Evolutionary conservation across 1,140 invertebrate species (phyloP).

Genomic region (Geopemphigus sp.): DNA sequence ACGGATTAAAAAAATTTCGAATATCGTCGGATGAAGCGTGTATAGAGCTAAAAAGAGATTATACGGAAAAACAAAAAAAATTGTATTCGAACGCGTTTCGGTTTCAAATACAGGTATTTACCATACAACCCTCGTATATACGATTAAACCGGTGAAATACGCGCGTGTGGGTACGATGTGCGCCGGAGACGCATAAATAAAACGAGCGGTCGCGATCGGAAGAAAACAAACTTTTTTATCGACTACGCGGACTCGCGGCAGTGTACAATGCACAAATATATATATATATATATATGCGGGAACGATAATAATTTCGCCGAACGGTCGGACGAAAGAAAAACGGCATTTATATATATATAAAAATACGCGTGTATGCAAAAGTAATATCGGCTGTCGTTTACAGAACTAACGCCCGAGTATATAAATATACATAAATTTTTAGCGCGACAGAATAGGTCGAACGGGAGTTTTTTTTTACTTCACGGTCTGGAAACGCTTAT

Average conservation of each 20-base stretch:
- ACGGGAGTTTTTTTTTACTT: neutral
- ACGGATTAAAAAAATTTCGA: too few species aligned
- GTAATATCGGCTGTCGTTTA: constrained; percentile 37
- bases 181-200: constrained; percentile 1
- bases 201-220: constrained; percentile 4
- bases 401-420: constrained; percentile 21
- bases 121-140: too few species aligned
- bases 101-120: too few species aligned
- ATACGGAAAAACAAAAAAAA: too few species aligned
- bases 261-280: neutral
- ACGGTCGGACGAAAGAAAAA: constrained; percentile 15
- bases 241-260: neutral
- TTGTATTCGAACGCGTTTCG: too few species aligned
- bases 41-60: too few species aligned
- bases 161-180: neutral
- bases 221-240: constrained; percentile 43
- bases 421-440: constrained; percentile 23
- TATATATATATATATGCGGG: neutral
- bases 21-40: too few species aligned
- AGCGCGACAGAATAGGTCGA: constrained; percentile 9
- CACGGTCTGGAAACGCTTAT: constrained; percentile 16
- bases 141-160: neutral
- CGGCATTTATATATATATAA: constrained; percentile 1
- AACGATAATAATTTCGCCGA: constrained; percentile 8
- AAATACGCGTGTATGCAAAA: constrained; percentile 26